phyloP scores from a whole-genome alignment of 2,797 vertebrate species.

The Jordanella pulchra region DNA sequence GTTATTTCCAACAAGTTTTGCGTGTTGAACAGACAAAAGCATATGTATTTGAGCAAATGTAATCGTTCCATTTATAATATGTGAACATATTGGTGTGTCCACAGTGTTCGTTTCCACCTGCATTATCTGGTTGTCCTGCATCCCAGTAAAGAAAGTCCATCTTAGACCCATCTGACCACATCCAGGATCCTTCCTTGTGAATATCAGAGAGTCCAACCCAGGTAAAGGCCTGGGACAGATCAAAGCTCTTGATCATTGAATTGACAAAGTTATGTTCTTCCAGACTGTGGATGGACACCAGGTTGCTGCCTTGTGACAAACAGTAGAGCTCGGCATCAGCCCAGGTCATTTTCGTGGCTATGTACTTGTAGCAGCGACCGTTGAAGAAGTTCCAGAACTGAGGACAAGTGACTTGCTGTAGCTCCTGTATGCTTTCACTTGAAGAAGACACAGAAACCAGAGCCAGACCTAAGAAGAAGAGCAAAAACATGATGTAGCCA shows the following conservation, averaged over 20 bases:
- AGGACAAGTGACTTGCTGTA: not conserved
- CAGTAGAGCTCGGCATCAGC: constrained; percentile 42
- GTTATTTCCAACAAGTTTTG: not conserved
- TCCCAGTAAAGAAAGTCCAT: not conserved
- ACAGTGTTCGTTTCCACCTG: not conserved
- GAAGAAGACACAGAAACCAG: constrained; percentile 3
- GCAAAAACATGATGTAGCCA: not conserved
- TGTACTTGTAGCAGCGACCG: constrained; percentile 32
- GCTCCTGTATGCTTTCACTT: not conserved
- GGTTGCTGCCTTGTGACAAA: constrained; percentile 17
- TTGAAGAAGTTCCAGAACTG: constrained; percentile 18
- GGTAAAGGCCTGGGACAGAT: accelerated
- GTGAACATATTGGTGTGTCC: not conserved
- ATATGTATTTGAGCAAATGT: not conserved
- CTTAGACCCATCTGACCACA: constrained; percentile 42
- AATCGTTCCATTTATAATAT: not conserved
- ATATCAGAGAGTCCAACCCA: constrained; percentile 37
- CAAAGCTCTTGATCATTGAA: constrained; percentile 18
- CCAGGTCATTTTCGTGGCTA: not conserved
- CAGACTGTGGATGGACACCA: constrained; percentile 35
- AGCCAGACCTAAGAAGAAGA: constrained; percentile 11
- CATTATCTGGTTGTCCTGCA: not conserved
- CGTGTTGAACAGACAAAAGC: not conserved
- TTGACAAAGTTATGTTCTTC: constrained; percentile 1
- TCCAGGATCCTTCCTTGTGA: constrained; percentile 18